Percentiles rank a stretch among this genome's conserved stretches.
Evolutionary conservation across 2,113 vertebrate species (phyloP).

Genomic region (Mesocricetus auratus): DNA sequence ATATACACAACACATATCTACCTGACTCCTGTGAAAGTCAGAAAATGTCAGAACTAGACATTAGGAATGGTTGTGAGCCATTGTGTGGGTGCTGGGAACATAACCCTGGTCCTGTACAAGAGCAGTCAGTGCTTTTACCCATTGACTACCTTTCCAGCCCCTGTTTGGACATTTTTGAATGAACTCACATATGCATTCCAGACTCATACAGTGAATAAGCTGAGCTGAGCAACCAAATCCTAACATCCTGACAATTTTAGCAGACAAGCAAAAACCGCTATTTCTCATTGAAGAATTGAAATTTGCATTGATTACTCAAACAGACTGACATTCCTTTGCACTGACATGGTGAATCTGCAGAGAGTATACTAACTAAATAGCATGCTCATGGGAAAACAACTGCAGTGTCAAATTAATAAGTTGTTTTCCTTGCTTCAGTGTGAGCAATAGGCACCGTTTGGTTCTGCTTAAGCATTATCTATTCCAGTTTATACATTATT

Average conservation of each 20-base stretch:
- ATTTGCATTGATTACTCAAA: slow-evolving; percentile 75
- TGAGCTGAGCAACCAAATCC: slow-evolving; percentile 62
- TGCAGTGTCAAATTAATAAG: slow-evolving; percentile 68
- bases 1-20: neutral
- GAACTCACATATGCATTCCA: slow-evolving; percentile 62
- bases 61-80: neutral
- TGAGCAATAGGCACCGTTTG: slow-evolving; percentile 59
- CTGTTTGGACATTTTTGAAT: slow-evolving; percentile 45
- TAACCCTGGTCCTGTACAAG: neutral
- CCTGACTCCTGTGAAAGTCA: neutral
- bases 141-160: neutral
- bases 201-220: slow-evolving; percentile 28
- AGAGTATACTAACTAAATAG: neutral
- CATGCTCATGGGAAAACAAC: slow-evolving; percentile 54
- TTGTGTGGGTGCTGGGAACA: neutral
- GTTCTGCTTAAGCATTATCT: slow-evolving; percentile 85
- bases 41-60: neutral
- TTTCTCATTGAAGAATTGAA: slow-evolving; percentile 76
- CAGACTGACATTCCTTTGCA: slow-evolving; percentile 67
- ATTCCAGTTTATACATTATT: slow-evolving; percentile 83
- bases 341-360: slow-evolving; percentile 61
- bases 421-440: slow-evolving; percentile 53
- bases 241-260: slow-evolving; percentile 58
- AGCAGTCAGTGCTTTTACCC: neutral
- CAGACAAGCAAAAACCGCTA: slow-evolving; percentile 56